Percentiles rank a stretch among this genome's conserved stretches.
Conservation (phyloP, 2,888 invertebrate species). For the Andrena trimmerana region DNA sequence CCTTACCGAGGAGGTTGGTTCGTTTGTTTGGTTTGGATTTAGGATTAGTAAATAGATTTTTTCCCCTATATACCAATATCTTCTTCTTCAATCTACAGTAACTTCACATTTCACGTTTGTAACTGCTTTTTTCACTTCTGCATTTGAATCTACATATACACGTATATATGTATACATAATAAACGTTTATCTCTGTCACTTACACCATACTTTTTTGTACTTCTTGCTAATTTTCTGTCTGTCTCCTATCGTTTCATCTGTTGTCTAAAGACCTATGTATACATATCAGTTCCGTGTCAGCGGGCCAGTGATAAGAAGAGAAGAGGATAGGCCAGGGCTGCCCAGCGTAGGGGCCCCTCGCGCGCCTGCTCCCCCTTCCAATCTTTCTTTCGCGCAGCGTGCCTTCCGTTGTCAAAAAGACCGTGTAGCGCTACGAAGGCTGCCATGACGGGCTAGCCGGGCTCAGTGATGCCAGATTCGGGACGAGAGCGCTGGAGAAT, state of each 20-base stretch:
- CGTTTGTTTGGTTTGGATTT: constrained; percentile 83
- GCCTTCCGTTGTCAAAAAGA: no score
- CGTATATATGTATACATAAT: constrained; percentile 26
- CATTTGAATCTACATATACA: constrained; percentile 16
- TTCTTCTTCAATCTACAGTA: constrained; percentile 55
- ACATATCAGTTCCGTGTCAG: no score
- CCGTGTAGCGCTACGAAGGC: no score
- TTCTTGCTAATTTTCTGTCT: constrained; percentile 46
- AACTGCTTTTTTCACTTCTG: constrained; percentile 38
- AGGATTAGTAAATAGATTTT: constrained; percentile 82
- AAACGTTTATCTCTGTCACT: constrained; percentile 30
- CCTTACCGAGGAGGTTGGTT: constrained; percentile 85
- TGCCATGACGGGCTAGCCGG: no score
- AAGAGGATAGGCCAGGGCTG: no score
- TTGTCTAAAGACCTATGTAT: neutral
- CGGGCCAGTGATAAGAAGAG: no score
- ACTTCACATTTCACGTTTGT: constrained; percentile 47
- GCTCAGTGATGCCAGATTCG: no score
- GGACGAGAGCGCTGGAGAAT: no score
- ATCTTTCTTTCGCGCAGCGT: no score
- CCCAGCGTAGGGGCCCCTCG: no score
- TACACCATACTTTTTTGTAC: constrained; percentile 19
- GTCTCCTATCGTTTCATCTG: constrained; percentile 34
- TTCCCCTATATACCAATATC: constrained; percentile 66
- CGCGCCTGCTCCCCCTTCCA: no score